Base-by-base conservation (phyloP, 37 sponge, comb jelly and placozoan species). In the Cladorhizidae sp. region DNA sequence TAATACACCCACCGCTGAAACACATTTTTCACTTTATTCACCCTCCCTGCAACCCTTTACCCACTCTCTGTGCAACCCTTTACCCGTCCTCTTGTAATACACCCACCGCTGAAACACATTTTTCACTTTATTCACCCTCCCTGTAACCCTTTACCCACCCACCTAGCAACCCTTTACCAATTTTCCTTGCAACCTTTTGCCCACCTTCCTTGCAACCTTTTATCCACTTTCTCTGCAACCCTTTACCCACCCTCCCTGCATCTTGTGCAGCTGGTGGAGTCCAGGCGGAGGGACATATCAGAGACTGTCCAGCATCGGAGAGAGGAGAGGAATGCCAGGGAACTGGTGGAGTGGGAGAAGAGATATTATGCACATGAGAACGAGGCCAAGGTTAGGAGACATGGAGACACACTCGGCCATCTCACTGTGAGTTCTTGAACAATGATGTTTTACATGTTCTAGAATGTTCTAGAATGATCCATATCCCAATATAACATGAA, bases 351-450 rank as follows among this genome's bases (percentile, higher is more conserved):
- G 21, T 88, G 93, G 93, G 77, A 72, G 21, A 29, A 56, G 57
- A 79, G 87, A 29, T 56, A 54, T 23, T 35, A 36, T 12, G 31
- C 20, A 11, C 32, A 38, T 41, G 83, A 86, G 72, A 92, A 67
- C n/a, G 83, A 86, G 12, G 65, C 64, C 9, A 50, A 57, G 54
- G 77, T n/a, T 55, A 77, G 64, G 36, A 64, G 74, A 32, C 83
- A 86, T 56, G 74, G 73, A 31, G 83, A 91, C 28, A 78, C 83
- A 56, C 56, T 91, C 17, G 86, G 78, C 49, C 73, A 77, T 49
- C 80, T 91, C 18, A 74, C 80, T 62, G 91, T 91, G 41, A 81
- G 87, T 71, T 5, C 20, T 15, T 11, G 31, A 54, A 54, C 17
- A 54, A 17, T 54, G 55, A 54, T 12, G 55, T n/a, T n/a, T n/a